Evolutionary conservation across 2,113 vertebrate genomes (phyloP), one percentile per base, ranked within the genome.

Genomic region (Saguinus midas): DNA sequence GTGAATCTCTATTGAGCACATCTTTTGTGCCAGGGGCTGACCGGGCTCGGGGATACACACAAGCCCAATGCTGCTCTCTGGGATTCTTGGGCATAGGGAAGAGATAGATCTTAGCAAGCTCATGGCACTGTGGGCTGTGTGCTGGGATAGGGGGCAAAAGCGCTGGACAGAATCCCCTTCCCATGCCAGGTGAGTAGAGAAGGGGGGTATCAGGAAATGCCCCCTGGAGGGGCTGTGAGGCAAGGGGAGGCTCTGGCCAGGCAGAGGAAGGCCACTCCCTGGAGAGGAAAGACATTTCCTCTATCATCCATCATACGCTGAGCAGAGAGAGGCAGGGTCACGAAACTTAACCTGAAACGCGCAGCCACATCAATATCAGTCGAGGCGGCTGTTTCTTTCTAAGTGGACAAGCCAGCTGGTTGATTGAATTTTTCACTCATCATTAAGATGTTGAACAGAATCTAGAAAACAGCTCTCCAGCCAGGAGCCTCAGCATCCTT

Each of bases 381-480:
- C 8, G 4, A 52, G 91, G 43, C 1, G 4, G 90, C 92, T 73
- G 87, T 94, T 96, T 90, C 87, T 95, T 91, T 40, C 95, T 97
- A 96, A 97, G 97, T 92, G 97, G 97, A 97, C 96, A 68, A 95
- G 96, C 95, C 94, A 96, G 92, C 90, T 87, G 95, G 95, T 87
- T 98, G 97, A 97, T 94, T 95, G 97, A 96, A 97, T 97, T 97
- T 97, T 96, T 96, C 96, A 97, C 95, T 97, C 96, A 95, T 96
- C 96, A 94, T 97, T 98, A 96, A 95, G 50, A 35, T 78, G 70
- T n/a, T 58, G 87, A 76, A 82, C 80, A 81, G 79, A 81, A 91
- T 57, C 75, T 92, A 75, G 97, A 83, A 96, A 97, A 90, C 9
- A 84, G n/a, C 35, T 45, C 45, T 96, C 79, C 16, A 76, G 82